These are phyloP conservation scores for Chirona hameri DNA, from an alignment of 2,888 invertebrate genomes.

Conservation along the genomic window DNA sequence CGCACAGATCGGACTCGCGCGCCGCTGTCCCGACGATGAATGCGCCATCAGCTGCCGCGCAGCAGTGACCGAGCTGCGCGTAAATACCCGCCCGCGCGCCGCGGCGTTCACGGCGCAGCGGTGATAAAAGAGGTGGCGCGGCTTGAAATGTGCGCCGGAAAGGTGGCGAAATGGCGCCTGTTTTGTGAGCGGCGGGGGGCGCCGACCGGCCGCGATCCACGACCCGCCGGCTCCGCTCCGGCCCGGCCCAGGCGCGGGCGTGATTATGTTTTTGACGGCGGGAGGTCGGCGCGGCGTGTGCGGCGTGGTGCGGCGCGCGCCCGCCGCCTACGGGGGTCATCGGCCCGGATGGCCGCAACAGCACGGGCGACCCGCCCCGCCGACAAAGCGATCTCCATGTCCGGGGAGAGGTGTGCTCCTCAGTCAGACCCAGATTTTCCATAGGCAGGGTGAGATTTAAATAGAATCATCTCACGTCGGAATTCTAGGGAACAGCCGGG, in stretches of 20 bases:
- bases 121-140: slow-evolving; percentile 4
- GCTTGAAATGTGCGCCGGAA: neutral
- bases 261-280: slow-evolving; percentile 10
- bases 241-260: neutral
- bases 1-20: neutral
- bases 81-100: neutral
- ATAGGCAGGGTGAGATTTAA: no score
- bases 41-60: neutral
- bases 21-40: neutral
- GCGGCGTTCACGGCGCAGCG: neutral
- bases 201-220: neutral
- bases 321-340: neutral
- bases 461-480: no score
- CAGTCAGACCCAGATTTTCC: no score
- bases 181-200: neutral
- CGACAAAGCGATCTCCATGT: no score
- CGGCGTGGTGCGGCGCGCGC: no score
- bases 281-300: neutral
- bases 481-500: no score
- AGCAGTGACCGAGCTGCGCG: no score
- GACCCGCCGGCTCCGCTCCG: neutral
- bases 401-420: no score
- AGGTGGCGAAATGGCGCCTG: neutral
- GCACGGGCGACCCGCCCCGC: neutral
- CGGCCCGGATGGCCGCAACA: neutral